Conservation (phyloP, 2,888 invertebrate species). For the Drosophila pegasa region DNA sequence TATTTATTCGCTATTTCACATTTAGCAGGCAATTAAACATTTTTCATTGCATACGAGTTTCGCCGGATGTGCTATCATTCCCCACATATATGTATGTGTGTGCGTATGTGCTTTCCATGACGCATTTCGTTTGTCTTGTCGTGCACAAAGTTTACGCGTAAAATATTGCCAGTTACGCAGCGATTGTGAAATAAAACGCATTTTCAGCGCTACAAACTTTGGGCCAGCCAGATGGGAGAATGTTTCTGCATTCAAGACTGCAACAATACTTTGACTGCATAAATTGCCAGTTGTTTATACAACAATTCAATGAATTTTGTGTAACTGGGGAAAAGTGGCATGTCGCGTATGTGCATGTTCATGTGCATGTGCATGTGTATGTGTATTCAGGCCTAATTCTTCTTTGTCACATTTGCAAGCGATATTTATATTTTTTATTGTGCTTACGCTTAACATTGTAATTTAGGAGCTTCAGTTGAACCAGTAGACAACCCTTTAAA, state of each 20-base stretch:
- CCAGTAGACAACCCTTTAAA: too few relatives aligned
- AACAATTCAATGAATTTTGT: too few relatives aligned
- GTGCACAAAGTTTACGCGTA: conserved; percentile 35
- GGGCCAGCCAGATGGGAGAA: conserved; percentile 17
- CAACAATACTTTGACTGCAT: neutral
- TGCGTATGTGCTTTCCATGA: neutral
- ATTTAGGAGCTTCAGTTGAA: too few relatives aligned
- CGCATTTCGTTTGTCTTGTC: conserved; percentile 37
- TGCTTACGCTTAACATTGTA: too few relatives aligned
- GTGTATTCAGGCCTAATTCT: too few relatives aligned
- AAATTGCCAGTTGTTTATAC: neutral
- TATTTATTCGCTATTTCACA: conserved; percentile 70
- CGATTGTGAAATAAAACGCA: conserved; percentile 43
- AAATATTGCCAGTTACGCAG: conserved; percentile 38
- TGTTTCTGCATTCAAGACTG: conserved; percentile 63
- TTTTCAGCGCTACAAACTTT: conserved; percentile 21
- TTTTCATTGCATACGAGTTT: conserved; percentile 74
- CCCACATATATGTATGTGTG: neutral
- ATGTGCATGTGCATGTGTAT: too few relatives aligned
- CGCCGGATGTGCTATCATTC: conserved; percentile 11
- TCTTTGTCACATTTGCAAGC: too few relatives aligned
- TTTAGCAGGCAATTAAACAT: conserved; percentile 78
- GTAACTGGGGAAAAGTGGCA: too few relatives aligned
- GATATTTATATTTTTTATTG: too few relatives aligned
- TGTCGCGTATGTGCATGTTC: too few relatives aligned